Evolutionary conservation across 1,140 invertebrate genomes (phyloP).

Genomic region (Anastrepha obliqua): DNA sequence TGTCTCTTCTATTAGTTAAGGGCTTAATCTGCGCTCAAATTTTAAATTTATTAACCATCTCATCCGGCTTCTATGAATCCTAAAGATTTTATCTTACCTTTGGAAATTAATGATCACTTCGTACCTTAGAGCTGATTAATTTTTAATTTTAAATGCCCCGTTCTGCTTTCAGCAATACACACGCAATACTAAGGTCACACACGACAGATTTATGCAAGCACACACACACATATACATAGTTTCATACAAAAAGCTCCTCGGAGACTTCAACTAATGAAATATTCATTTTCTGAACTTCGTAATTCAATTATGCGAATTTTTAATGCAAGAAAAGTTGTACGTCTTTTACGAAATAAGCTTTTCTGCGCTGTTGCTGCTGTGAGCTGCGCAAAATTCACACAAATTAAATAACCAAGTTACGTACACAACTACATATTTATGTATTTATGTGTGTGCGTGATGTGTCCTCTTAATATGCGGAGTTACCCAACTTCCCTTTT

Average conservation of each 20-base stretch:
- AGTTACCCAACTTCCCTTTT: constrained; percentile 20
- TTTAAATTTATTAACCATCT: no score
- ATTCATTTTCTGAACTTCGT: constrained; percentile 9
- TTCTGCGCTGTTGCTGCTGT: neutral
- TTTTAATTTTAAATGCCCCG: no score
- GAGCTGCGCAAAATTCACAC: neutral
- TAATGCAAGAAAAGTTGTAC: neutral
- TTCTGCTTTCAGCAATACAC: no score
- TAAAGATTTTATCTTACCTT: no score
- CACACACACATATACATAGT: neutral
- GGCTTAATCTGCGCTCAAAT: no score
- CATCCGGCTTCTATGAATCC: no score
- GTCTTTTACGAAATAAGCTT: neutral
- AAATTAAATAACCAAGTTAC: constrained; percentile 10
- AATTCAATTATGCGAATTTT: constrained; percentile 49
- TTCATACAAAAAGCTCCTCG: neutral
- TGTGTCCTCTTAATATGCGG: neutral
- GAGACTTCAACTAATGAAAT: constrained; percentile 3
- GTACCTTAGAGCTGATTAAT: no score
- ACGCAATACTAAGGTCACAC: no score
- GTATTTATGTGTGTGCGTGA: neutral
- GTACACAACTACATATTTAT: neutral
- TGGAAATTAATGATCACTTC: no score
- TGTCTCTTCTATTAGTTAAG: no score
- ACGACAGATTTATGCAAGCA: neutral